Base-by-base conservation (phyloP, 1,140 invertebrate species). In the Carcinoscorpius rotundicauda region DNA sequence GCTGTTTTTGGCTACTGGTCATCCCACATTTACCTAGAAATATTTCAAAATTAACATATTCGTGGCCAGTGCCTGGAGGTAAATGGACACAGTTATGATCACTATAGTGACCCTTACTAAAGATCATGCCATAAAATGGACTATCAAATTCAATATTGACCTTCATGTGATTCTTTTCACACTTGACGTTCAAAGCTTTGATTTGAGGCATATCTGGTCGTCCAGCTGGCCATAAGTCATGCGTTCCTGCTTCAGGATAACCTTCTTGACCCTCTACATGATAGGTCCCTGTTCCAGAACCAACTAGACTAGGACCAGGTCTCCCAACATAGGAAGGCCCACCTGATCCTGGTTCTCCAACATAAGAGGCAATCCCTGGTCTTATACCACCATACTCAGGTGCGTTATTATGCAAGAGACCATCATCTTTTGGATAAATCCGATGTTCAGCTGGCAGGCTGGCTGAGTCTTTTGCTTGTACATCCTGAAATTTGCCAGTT, bases 71-170 rank as follows among this genome's bases (percentile, higher is more conserved):
- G 3, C 89, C 90, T 0, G 91, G 88, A 71, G 91, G 90, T 55
- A 95, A 75, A 73, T 96, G 91, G 55, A 95, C 89, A 76, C 92
- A 96, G 72, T 91, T 88, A 3, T 87, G 82, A 74, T 93, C 90
- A 71, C 89, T 92, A 78, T 93, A 94, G 79, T 79, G 76, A 61
- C 79, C 90, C 77, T 94, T 94, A 62, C 89, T 93, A 81, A 96
- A 96, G 69, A 96, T 93, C 85, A 95, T 93, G 4, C 93, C 93
- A 76, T 94, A 93, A 79, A 96, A 96, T 0, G 93, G 91, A 51
- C 91, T 81, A 75, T 95, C 92, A 78, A 96, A 95, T 75, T 93
- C 90, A 71, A 96, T 91, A 76, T 81, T 81, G 3, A 88, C 85
- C 52, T 80, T 73, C 92, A 96, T 96, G 73, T 92, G 87, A 57